A percentile compares a stretch with the other conserved stretches of the same genome.
Evolutionary conservation across 2,113 vertebrate species (phyloP).

Genomic region (Pseudorhombus dupliciocellatus): DNA sequence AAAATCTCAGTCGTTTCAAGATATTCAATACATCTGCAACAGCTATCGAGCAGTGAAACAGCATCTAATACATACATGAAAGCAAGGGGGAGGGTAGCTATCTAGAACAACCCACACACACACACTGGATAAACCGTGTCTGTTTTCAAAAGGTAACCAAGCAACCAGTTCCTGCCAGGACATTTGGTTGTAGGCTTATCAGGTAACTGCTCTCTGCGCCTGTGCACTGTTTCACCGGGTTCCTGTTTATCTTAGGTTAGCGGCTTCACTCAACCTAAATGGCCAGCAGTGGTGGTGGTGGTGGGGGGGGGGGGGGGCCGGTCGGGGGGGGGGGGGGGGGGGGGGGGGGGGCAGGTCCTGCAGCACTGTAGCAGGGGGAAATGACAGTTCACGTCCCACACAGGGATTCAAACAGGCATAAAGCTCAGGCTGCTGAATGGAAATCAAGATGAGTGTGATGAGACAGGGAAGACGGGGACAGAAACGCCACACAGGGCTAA

Average conservation of each 20-base stretch:
- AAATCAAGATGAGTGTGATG: background rate
- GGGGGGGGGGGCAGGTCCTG: no score
- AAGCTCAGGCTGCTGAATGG: background rate
- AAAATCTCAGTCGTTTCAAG: background rate
- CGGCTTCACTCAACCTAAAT: constrained; percentile 33
- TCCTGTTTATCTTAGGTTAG: constrained; percentile 45
- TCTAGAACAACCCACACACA: constrained; percentile 21
- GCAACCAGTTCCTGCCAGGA: constrained; percentile 72
- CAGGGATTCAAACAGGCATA: background rate
- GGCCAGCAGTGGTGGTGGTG: background rate
- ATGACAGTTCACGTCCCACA: background rate
- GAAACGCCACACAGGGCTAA: background rate
- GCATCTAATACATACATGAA: background rate
- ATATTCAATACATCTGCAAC: background rate
- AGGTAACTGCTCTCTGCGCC: constrained; percentile 67
- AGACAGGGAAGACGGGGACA: background rate
- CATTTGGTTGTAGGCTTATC: constrained; percentile 69
- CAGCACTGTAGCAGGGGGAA: background rate
- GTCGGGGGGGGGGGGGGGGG: background rate
- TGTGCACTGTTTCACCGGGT: constrained; percentile 39
- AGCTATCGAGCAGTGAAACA: constrained; percentile 20
- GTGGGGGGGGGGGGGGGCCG: no score
- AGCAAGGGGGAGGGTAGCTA: constrained; percentile 49
- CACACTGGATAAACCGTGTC: constrained; percentile 41
- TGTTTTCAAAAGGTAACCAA: constrained; percentile 79